Conservation (phyloP, 2,888 invertebrate species). For the Entomobrya proxima region DNA sequence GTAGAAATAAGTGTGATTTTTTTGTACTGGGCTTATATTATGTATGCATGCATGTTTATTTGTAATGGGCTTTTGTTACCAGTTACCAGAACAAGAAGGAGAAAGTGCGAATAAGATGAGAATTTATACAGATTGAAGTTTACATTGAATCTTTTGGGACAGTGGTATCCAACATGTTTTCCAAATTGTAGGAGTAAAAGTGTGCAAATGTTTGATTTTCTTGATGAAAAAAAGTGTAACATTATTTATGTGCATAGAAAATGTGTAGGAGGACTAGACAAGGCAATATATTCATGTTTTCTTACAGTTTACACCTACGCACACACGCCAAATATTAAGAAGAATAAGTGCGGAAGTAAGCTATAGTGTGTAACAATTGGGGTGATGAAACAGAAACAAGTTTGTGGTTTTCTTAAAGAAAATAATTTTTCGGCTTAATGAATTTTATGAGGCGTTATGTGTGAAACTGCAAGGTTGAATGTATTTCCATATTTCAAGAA, state of each 20-base stretch:
- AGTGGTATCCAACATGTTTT: background rate
- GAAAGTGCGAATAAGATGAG: conserved; percentile 48
- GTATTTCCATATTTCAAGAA: no score
- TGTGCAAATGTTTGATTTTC: no score
- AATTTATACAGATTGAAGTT: background rate
- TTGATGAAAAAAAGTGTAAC: no score
- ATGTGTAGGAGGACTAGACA: background rate
- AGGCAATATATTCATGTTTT: background rate
- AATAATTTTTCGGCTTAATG: no score
- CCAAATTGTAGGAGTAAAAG: no score
- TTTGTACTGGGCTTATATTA: background rate
- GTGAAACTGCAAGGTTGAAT: no score
- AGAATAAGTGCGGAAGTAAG: background rate
- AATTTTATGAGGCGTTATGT: no score
- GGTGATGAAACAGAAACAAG: background rate
- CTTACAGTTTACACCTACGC: background rate
- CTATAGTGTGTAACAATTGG: background rate
- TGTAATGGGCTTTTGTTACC: conserved; percentile 37
- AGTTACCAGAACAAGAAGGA: no score
- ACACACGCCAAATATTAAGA: no score
- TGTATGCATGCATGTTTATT: conserved; percentile 18
- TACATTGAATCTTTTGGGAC: background rate
- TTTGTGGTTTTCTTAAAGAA: no score
- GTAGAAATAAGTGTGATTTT: background rate
- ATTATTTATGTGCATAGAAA: background rate